A percentile compares a stretch with the other conserved stretches of the same genome.
Conservation (phyloP, 2,113 vertebrate genomes). For the Hyaena hyaena region DNA sequence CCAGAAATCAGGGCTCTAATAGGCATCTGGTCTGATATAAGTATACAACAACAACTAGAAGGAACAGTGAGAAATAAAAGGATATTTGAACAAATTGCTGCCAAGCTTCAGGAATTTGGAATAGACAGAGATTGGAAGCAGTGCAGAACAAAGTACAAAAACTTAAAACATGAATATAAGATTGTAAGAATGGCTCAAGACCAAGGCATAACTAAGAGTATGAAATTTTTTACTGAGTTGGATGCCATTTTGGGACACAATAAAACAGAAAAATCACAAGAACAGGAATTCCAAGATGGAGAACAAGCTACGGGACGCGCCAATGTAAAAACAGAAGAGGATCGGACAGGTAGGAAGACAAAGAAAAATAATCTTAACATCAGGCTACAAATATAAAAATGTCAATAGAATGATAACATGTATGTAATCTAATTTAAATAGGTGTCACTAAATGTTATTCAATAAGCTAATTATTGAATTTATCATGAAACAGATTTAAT, state of each 20-base stretch:
- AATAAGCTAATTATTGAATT: neutral
- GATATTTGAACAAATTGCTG: constrained; percentile 95
- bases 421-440: neutral
- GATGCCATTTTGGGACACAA: constrained; percentile 91
- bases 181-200: constrained; percentile 88
- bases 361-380: constrained; percentile 10
- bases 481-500: constrained; percentile 8
- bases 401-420: neutral
- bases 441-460: neutral
- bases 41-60: constrained; percentile 90
- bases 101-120: constrained; percentile 90
- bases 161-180: constrained; percentile 95
- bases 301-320: constrained; percentile 69
- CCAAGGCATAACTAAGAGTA: constrained; percentile 86
- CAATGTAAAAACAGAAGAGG: constrained; percentile 76
- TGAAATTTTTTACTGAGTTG: constrained; percentile 94
- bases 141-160: constrained; percentile 96
- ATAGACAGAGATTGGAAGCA: constrained; percentile 95
- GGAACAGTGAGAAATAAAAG: constrained; percentile 93
- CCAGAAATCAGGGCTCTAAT: constrained; percentile 92
- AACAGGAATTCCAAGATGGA: constrained; percentile 73
- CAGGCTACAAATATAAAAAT: neutral
- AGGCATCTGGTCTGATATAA: constrained; percentile 91
- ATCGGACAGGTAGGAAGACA: constrained; percentile 78
- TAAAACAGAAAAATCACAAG: constrained; percentile 82